Evolutionary conservation across 2,888 invertebrate species (phyloP).

Genomic region (Cephus nigrinus): DNA sequence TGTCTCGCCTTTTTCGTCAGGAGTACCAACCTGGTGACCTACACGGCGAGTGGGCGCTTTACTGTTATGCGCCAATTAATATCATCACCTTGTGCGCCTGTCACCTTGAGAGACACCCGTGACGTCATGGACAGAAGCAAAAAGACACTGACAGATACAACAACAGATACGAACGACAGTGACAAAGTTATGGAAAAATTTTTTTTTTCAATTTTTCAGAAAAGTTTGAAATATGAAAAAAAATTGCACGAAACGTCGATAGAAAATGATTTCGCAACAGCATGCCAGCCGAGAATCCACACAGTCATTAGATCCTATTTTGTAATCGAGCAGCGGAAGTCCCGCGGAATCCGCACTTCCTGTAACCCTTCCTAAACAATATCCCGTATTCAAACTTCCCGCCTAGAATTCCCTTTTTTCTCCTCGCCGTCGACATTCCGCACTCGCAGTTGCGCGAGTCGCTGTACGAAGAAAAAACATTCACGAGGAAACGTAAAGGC

Average conservation of each 20-base stretch:
- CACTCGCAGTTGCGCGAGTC: conserved; percentile 8
- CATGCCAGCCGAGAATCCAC: not conserved
- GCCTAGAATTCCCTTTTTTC: not conserved
- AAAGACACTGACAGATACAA: not conserved
- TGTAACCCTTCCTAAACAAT: not conserved
- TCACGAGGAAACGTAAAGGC: not conserved
- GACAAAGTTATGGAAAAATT: no score
- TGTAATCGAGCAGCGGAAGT: conserved; percentile 14
- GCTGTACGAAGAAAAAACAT: not conserved
- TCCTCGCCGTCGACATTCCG: conserved; percentile 4
- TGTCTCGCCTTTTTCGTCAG: conserved; percentile 14
- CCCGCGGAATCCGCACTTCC: conserved; percentile 20
- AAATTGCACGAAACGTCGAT: no score
- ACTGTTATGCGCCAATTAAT: conserved; percentile 16
- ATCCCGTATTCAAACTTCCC: not conserved
- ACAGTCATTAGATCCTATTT: not conserved
- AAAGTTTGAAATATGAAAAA: no score
- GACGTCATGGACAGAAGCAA: not conserved
- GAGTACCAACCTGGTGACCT: conserved; percentile 20
- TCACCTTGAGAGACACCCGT: not conserved
- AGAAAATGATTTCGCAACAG: not conserved
- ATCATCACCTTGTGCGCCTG: not conserved
- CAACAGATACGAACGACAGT: no score
- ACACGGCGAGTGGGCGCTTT: conserved; percentile 17
- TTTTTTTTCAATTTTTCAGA: no score